phyloP scores from a whole-genome alignment of 2,797 vertebrate species.

The Rhabdomys pumilio region DNA sequence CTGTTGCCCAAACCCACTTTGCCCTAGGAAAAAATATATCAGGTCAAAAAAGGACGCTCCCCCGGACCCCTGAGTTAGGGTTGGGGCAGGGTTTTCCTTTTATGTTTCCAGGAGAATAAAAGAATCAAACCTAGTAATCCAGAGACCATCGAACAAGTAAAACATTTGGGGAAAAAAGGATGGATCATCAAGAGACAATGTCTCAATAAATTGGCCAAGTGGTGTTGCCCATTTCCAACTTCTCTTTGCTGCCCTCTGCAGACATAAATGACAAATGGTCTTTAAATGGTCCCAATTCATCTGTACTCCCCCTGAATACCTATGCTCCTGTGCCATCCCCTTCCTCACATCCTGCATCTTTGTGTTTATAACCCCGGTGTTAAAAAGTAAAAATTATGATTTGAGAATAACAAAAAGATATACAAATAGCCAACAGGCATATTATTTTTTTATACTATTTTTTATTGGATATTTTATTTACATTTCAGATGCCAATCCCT shows the following conservation, averaged over 20 bases:
- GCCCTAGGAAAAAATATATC: not conserved
- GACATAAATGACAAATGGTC: not conserved
- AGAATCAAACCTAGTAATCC: not conserved
- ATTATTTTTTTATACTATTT: too few relatives aligned
- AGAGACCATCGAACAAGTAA: not conserved
- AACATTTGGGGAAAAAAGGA: not conserved
- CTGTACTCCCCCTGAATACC: too few relatives aligned
- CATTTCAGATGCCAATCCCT: too few relatives aligned
- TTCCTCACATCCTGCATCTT: too few relatives aligned
- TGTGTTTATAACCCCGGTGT: too few relatives aligned
- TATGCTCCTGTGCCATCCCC: too few relatives aligned
- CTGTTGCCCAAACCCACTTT: not conserved
- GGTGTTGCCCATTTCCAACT: not conserved
- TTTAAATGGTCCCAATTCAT: not conserved
- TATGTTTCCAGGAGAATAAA: not conserved
- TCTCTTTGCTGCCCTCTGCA: not conserved
- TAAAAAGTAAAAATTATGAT: too few relatives aligned
- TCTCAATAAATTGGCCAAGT: not conserved
- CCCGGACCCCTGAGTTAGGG: not conserved
- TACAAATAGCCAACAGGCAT: too few relatives aligned
- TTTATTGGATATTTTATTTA: too few relatives aligned
- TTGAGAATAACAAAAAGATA: too few relatives aligned
- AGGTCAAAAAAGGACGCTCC: not conserved
- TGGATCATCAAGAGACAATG: not conserved
- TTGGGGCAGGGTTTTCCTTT: not conserved